Evolutionary conservation across 2,113 vertebrate species (phyloP).

Genomic region (Coryphaenoides rupestris): DNA sequence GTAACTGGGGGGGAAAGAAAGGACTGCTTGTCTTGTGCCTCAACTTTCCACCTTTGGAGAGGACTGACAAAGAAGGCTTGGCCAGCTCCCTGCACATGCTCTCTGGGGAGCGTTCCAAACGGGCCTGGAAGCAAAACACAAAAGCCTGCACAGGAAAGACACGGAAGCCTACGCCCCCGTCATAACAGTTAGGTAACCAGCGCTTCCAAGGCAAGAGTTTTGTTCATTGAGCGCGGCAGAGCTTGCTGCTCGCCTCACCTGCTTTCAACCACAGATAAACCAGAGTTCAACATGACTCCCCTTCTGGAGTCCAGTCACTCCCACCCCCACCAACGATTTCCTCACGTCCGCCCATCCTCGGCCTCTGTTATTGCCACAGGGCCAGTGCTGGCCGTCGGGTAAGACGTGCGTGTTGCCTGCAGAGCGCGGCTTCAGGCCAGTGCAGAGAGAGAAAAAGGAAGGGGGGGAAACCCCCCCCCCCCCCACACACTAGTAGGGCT

Average conservation of each 20-base stretch:
- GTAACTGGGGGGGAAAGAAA: slow-evolving; percentile 51
- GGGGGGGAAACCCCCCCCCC: no score
- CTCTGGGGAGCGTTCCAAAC: slow-evolving; percentile 56
- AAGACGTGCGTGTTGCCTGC: no score
- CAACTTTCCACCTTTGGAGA: slow-evolving; percentile 72
- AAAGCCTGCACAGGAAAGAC: slow-evolving; percentile 57
- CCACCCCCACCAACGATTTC: background rate
- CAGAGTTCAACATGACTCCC: slow-evolving; percentile 17
- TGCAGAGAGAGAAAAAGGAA: no score
- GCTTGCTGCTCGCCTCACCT: slow-evolving; percentile 26
- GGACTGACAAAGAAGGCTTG: slow-evolving; percentile 54
- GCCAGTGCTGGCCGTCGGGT: no score
- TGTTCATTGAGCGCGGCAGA: slow-evolving; percentile 25
- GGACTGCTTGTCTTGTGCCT: slow-evolving; percentile 65
- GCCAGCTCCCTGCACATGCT: slow-evolving; percentile 40
- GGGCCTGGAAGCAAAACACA: slow-evolving; percentile 57
- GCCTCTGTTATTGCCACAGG: no score
- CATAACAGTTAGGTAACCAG: slow-evolving; percentile 60
- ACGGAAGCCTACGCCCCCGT: slow-evolving; percentile 55
- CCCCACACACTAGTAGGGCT: no score
- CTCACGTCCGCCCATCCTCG: no score
- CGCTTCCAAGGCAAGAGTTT: slow-evolving; percentile 47
- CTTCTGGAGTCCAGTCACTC: slow-evolving; percentile 8
- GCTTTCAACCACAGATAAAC: slow-evolving; percentile 26
- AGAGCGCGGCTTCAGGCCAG: no score